These are phyloP conservation scores for Furcula furcula DNA, from an alignment of 2,888 invertebrate genomes.

Conservation along the genomic window DNA sequence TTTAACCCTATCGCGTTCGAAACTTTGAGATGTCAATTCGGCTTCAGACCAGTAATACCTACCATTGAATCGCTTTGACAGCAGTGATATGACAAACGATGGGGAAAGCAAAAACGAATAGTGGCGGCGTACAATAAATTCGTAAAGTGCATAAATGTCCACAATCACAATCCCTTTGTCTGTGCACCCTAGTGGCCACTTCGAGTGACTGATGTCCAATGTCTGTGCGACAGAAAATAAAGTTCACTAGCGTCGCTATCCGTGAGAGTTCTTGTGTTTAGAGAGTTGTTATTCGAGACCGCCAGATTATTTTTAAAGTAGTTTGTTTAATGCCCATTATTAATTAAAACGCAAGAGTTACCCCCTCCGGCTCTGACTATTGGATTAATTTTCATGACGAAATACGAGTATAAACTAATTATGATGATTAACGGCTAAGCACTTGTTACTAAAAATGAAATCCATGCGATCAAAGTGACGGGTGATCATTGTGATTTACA, in stretches of 20 bases:
- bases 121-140: constrained; percentile 55
- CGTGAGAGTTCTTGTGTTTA: constrained; percentile 10
- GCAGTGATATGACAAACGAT: constrained; percentile 52
- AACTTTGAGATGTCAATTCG: constrained; percentile 26
- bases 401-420: too few relatives aligned
- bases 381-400: too few relatives aligned
- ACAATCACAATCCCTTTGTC: constrained; percentile 50
- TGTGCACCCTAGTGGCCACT: constrained; percentile 58
- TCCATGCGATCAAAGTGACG: too few relatives aligned
- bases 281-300: constrained; percentile 4
- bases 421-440: too few relatives aligned
- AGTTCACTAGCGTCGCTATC: constrained; percentile 18
- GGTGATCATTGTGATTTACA: too few relatives aligned
- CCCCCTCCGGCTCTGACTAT: too few relatives aligned
- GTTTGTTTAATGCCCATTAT: too few relatives aligned
- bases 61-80: too few relatives aligned
- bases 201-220: constrained; percentile 51
- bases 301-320: neutral
- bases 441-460: too few relatives aligned
- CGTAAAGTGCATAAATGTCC: constrained; percentile 58
- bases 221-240: constrained; percentile 39
- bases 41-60: constrained; percentile 37
- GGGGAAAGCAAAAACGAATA: constrained; percentile 53
- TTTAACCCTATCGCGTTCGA: constrained; percentile 4
- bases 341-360: too few relatives aligned